Conservation (phyloP, 2,888 invertebrate species). For the Xylota sylvarum region DNA sequence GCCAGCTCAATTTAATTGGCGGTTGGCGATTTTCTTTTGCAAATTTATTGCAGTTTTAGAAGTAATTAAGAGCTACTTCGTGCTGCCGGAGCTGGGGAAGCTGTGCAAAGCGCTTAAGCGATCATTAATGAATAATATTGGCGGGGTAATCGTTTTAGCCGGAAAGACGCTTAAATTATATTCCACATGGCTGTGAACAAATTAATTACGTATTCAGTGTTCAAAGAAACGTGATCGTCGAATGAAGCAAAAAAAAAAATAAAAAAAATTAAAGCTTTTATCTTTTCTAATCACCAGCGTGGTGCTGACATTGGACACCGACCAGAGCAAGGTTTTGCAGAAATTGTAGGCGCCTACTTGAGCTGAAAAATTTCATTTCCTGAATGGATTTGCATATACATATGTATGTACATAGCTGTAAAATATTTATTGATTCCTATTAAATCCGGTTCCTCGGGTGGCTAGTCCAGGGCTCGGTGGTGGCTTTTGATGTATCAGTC, state of each 20-base stretch:
- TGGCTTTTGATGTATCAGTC: not conserved
- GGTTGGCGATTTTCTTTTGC: not conserved
- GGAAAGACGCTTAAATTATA: not conserved
- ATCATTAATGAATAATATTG: not conserved
- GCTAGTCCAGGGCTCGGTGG: not conserved
- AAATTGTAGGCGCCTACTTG: not conserved
- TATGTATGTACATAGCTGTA: not conserved
- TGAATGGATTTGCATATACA: constrained; percentile 4
- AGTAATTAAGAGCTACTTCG: constrained; percentile 15
- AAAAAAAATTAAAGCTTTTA: constrained; percentile 2
- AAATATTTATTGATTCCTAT: not conserved
- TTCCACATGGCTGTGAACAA: not conserved
- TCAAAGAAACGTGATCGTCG: constrained; percentile 11
- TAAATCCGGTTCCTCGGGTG: no score
- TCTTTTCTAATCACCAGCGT: constrained; percentile 5
- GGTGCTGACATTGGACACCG: not conserved
- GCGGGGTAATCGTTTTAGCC: not conserved
- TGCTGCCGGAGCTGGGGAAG: not conserved
- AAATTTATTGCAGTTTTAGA: constrained; percentile 25
- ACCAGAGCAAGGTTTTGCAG: not conserved
- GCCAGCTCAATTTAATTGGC: constrained; percentile 1
- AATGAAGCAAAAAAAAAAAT: no score
- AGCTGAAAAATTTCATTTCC: constrained; percentile 1
- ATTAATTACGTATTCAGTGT: not conserved
- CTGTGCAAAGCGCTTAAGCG: not conserved